Evolutionary conservation across 2,113 vertebrate species (phyloP).

Genomic region (Perca schrenkii): DNA sequence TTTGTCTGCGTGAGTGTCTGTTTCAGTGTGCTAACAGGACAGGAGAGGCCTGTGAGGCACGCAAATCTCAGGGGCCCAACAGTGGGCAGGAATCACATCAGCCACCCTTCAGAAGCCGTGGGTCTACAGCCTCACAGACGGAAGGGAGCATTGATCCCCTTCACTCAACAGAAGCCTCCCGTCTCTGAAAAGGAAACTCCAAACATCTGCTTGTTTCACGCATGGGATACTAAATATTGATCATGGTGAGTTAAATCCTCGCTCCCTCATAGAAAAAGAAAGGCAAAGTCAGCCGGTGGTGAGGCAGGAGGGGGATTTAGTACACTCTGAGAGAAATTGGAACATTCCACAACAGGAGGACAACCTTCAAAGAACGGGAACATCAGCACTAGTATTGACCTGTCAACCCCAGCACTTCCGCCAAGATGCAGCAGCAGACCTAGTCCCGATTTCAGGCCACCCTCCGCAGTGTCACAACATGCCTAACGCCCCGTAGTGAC

Average conservation of each 20-base stretch:
- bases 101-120: constrained; percentile 72
- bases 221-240: constrained; percentile 97
- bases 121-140: constrained; percentile 68
- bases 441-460: constrained; percentile 44
- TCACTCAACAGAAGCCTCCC: constrained; percentile 86
- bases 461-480: constrained; percentile 61
- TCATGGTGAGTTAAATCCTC: constrained; percentile 89
- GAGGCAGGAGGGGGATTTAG: constrained; percentile 61
- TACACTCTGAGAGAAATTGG: constrained; percentile 80
- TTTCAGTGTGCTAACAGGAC: constrained; percentile 79
- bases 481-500: constrained; percentile 70
- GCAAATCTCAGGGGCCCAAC: constrained; percentile 70
- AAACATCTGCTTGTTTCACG: constrained; percentile 97
- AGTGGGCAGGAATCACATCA: constrained; percentile 69
- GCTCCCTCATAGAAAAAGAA: constrained; percentile 80
- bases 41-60: constrained; percentile 71
- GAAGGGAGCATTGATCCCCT: constrained; percentile 91
- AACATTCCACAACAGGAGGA: constrained; percentile 78
- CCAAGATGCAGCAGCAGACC: constrained; percentile 60
- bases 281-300: constrained; percentile 59
- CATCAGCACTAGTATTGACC: constrained; percentile 73
- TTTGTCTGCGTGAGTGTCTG: constrained; percentile 74
- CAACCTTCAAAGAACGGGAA: constrained; percentile 69
- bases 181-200: constrained; percentile 92
- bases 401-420: constrained; percentile 64